A percentile compares a stretch with the other conserved stretches of the same genome.
These are phyloP conservation scores for Cheilosia scutellata DNA, from an alignment of 2,888 invertebrate species.

Conservation along the genomic window DNA sequence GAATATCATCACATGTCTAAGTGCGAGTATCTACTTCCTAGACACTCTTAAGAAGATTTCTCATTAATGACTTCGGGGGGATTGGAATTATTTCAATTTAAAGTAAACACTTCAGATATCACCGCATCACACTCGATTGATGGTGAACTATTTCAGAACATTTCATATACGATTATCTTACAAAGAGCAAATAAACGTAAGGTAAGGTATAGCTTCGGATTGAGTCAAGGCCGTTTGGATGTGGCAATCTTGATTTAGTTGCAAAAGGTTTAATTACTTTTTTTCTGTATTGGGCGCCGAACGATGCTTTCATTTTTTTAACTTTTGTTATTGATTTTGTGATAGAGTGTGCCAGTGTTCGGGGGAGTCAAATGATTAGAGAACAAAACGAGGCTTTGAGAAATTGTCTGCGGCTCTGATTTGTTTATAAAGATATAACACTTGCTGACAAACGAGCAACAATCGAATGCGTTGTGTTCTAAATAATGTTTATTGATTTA, in stretches of 20 bases:
- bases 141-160: slow-evolving; percentile 19
- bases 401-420: not conserved
- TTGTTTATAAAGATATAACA: slow-evolving; percentile 22
- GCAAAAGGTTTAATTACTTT: not conserved
- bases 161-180: not conserved
- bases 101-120: slow-evolving; percentile 18
- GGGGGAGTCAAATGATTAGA: not conserved
- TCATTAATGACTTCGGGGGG: slow-evolving; percentile 1
- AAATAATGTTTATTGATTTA: not conserved
- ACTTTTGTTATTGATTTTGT: not conserved
- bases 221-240: slow-evolving; percentile 22
- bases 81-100: slow-evolving; percentile 33
- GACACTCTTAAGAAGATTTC: slow-evolving; percentile 16
- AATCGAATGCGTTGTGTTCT: slow-evolving; percentile 12
- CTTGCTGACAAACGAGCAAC: not conserved
- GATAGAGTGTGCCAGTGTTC: not conserved
- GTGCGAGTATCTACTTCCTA: slow-evolving; percentile 25
- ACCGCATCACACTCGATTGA: slow-evolving; percentile 6
- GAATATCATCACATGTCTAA: slow-evolving; percentile 11
- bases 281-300: not conserved
- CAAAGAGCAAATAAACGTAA: slow-evolving; percentile 3
- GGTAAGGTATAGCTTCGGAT: slow-evolving; percentile 12
- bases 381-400: slow-evolving; percentile 16
- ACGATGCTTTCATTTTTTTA: not conserved
- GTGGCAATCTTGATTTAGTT: not conserved